Evolutionary conservation across 2,888 invertebrate species (phyloP).

Genomic region (Eudemis profundana): DNA sequence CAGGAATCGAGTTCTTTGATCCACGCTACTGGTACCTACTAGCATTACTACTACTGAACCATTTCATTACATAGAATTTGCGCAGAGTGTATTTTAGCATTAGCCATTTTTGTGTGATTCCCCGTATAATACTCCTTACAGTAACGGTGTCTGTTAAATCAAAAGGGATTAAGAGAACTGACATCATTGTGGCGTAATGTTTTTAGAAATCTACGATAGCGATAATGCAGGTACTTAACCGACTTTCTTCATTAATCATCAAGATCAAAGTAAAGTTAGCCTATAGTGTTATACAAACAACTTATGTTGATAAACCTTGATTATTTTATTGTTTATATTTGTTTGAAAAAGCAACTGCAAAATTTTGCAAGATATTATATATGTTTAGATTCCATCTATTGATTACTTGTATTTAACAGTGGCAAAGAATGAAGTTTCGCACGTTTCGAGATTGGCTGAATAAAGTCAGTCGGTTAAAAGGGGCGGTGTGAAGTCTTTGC

Average conservation of each 20-base stretch:
- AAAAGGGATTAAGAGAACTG: not conserved
- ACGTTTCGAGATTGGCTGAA: too few species aligned
- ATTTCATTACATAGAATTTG: too few species aligned
- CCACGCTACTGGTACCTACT: too few species aligned
- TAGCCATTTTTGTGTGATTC: not conserved
- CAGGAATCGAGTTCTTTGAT: too few species aligned
- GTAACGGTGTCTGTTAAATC: not conserved
- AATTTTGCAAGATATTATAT: too few species aligned
- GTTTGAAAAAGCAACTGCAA: not conserved
- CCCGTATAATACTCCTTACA: not conserved
- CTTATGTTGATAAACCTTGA: not conserved
- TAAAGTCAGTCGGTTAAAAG: too few species aligned
- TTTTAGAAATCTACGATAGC: not conserved
- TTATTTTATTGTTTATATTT: not conserved
- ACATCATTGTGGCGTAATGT: not conserved
- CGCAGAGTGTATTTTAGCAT: too few species aligned
- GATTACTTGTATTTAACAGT: too few species aligned
- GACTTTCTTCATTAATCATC: conserved; percentile 19
- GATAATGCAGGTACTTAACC: conserved; percentile 12
- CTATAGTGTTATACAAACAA: not conserved
- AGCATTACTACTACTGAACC: too few species aligned
- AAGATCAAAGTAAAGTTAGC: not conserved
- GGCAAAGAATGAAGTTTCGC: too few species aligned
- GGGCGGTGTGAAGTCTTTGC: too few species aligned
- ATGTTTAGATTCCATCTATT: too few species aligned